phyloP scores from a whole-genome alignment of 2,888 invertebrate species.

The Oxytorus armatus region DNA sequence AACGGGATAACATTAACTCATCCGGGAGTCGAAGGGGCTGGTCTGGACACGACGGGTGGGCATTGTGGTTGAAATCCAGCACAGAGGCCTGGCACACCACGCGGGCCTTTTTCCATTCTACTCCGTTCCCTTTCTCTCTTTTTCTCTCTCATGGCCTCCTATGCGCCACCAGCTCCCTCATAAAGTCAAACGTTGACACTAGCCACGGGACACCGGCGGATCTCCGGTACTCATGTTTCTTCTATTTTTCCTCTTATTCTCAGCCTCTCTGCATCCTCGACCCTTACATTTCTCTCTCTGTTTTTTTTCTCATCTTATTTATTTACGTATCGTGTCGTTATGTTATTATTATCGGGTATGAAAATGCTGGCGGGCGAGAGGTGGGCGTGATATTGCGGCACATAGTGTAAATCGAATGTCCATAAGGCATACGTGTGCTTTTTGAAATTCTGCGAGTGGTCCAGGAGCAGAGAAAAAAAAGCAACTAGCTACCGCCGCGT shows the following conservation, averaged over 20 bases:
- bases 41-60: conserved; percentile 82
- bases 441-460: conserved; percentile 4
- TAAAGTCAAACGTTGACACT: conserved; percentile 84
- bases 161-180: conserved; percentile 79
- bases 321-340: conserved; percentile 69
- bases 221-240: conserved; percentile 58
- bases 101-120: conserved; percentile 66
- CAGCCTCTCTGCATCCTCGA: conserved; percentile 42
- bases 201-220: conserved; percentile 78
- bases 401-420: no score
- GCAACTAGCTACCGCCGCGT: conserved; percentile 43
- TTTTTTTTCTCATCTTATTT: conserved; percentile 56
- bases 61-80: conserved; percentile 82
- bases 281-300: conserved; percentile 55
- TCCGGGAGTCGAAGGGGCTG: conserved; percentile 81
- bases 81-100: conserved; percentile 68
- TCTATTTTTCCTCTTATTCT: conserved; percentile 58
- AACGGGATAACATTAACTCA: conserved; percentile 81
- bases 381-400: conserved; percentile 71
- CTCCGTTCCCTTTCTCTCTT: conserved; percentile 18
- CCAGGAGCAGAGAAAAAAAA: conserved; percentile 11
- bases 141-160: conserved; percentile 63
- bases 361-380: conserved; percentile 66
- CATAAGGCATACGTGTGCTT: neutral
- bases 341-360: conserved; percentile 76